A percentile compares a stretch with the other conserved stretches of the same genome.
Evolutionary conservation across 2,113 vertebrate genomes (phyloP).

Genomic region (Ammodytes marinus): DNA sequence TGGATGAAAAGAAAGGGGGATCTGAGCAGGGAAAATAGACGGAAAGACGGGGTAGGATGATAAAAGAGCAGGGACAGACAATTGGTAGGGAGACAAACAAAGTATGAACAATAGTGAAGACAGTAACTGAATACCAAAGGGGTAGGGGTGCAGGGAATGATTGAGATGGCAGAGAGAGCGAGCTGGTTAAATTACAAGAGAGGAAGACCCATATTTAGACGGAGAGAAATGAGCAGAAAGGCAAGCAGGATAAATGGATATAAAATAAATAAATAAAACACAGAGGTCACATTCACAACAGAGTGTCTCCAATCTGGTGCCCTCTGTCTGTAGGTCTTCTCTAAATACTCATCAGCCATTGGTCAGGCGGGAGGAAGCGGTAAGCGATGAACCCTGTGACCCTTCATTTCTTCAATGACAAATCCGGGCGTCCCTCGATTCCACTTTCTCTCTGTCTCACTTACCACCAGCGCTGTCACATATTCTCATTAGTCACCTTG

Average conservation of each 20-base stretch:
- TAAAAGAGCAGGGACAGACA: slow-evolving; percentile 49
- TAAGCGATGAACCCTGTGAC: slow-evolving; percentile 53
- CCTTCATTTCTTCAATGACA: slow-evolving; percentile 77
- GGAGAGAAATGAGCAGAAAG: slow-evolving; percentile 25
- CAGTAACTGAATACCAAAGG: slow-evolving; percentile 51
- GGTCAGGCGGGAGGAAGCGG: slow-evolving; percentile 55
- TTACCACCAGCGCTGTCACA: slow-evolving; percentile 69
- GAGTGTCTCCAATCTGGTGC: slow-evolving; percentile 16
- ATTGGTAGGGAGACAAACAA: slow-evolving; percentile 60
- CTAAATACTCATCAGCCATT: slow-evolving; percentile 64
- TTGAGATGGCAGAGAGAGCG: slow-evolving; percentile 24
- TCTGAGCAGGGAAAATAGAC: slow-evolving; percentile 55
- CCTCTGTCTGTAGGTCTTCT: slow-evolving; percentile 23
- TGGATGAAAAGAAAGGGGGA: slow-evolving; percentile 37
- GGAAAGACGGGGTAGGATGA: slow-evolving; percentile 43
- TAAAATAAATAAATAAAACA: slow-evolving; percentile 31
- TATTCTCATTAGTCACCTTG: slow-evolving; percentile 73
- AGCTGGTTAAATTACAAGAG: slow-evolving; percentile 42
- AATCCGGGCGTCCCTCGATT: slow-evolving; percentile 72
- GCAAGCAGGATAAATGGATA: slow-evolving; percentile 34
- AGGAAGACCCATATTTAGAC: slow-evolving; percentile 22
- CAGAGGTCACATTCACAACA: slow-evolving; percentile 58
- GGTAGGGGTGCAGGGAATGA: slow-evolving; percentile 24
- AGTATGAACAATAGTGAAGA: slow-evolving; percentile 61
- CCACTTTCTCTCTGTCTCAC: slow-evolving; percentile 71